Evolutionary conservation across 2,888 invertebrate species (phyloP), one percentile per base, ranked within the genome.

Genomic region (Tetranychus truncatus): DNA sequence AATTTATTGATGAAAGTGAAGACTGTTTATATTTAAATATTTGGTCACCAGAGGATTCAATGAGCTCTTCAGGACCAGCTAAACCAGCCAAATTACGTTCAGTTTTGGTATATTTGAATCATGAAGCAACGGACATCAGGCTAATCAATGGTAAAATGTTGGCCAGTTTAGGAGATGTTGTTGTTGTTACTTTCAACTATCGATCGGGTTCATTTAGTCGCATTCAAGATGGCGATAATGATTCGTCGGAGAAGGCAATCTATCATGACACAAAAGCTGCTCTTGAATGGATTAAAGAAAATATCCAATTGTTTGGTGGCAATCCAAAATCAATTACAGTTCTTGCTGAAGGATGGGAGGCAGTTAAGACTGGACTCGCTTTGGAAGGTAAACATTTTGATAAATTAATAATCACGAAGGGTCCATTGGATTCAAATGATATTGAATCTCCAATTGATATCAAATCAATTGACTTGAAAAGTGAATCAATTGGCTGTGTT

Each of bases 1-100:
- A 20, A 20, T 69, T 69, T 69, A 20, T 69, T 20, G 69, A 69
- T 69, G 69, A 69, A 69, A 69, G 69, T 69, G 69, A 69, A 69
- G 69, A 69, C 20, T 69, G 69, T 20, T 21, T 69, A 11, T 69
- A 20, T 20, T 21, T 69, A 21, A 69, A 69, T 21, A 24, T 69
- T 69, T 69, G 69, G 69, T 69, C 69, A 24, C 69, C 69, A 4
- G 34, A 20, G 6, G 69, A 69, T 69, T 21, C n/a, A 24, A 18
- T 20, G 21, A 6, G 20, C 5, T 55, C 55, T 3, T 2, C 55
- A 55, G 15, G 15, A 55, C 15, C 55, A 55, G 15, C 11, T 55
- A 55, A 55, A 55, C 1, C 20, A 69, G 20, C 21, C 20, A 69
- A 69, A 24, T 24, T 24, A 20, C 4, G 69, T 24, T 24, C 69